Evolutionary conservation across 2,797 vertebrate species (phyloP).

Genomic region (Parauchenoglanis punctatus): DNA sequence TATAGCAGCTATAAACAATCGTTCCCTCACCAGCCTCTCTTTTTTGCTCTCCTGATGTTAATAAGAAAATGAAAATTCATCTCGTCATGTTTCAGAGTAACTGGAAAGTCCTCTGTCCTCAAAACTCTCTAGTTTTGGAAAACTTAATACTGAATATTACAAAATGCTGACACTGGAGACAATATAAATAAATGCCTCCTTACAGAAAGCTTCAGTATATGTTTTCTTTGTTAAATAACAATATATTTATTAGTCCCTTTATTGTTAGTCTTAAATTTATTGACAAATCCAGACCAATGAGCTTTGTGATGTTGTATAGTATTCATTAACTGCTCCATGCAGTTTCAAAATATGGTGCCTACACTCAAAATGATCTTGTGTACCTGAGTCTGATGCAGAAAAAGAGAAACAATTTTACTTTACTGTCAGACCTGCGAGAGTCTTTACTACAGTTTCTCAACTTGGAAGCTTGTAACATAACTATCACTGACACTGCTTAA

Average conservation of each 20-base stretch:
- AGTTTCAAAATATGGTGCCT: not conserved
- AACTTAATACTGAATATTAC: not conserved
- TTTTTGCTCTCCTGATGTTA: not conserved
- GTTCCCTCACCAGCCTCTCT: not conserved
- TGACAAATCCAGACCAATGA: not conserved
- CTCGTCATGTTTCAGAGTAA: not conserved
- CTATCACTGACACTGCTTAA: not conserved
- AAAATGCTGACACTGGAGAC: not conserved
- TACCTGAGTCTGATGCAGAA: not conserved
- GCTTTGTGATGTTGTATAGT: not conserved
- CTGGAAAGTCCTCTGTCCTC: not conserved
- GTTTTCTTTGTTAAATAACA: not conserved
- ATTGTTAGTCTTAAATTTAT: not conserved
- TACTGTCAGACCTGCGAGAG: not conserved
- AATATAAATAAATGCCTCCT: not conserved
- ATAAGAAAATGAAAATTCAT: not conserved
- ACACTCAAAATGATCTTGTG: not conserved
- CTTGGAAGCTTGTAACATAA: not conserved
- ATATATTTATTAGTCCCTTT: not conserved
- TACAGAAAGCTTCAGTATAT: not conserved
- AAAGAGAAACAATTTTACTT: not conserved
- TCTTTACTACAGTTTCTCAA: not conserved
- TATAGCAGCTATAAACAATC: not conserved
- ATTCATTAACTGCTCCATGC: not conserved
- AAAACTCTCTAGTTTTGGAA: not conserved